Percentiles rank a stretch among this genome's conserved stretches.
Evolutionary conservation across 2,113 vertebrate genomes (phyloP).

Genomic region (Zootoca vivipara): DNA sequence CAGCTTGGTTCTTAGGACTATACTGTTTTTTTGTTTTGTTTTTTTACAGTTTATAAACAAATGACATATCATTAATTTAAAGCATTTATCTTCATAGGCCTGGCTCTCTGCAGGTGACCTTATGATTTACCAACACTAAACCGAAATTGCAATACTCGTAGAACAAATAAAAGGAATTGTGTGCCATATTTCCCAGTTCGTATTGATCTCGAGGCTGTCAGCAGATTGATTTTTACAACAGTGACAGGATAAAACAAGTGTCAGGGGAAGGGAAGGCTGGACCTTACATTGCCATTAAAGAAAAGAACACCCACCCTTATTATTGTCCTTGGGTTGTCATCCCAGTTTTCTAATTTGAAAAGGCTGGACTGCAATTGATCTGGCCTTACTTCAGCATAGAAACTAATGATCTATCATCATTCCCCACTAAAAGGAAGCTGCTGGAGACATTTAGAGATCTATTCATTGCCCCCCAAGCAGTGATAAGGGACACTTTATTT

Average conservation of each 20-base stretch:
- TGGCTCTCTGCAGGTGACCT: slow-evolving; percentile 6
- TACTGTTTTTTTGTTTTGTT: neutral
- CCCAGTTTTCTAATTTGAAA: slow-evolving; percentile 18
- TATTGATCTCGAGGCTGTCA: slow-evolving; percentile 56
- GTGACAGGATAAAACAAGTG: slow-evolving; percentile 52
- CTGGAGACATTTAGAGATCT: neutral
- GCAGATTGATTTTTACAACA: slow-evolving; percentile 58
- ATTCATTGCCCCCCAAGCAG: neutral
- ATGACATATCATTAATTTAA: slow-evolving; percentile 32
- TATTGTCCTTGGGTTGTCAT: neutral
- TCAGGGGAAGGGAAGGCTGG: neutral
- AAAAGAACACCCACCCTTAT: slow-evolving; percentile 15
- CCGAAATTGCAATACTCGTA: neutral
- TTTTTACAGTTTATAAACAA: slow-evolving; percentile 18
- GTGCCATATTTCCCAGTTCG: slow-evolving; percentile 38
- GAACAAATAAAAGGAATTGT: slow-evolving; percentile 45
- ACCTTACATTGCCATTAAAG: slow-evolving; percentile 21
- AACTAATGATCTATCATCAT: neutral
- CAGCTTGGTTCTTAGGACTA: slow-evolving; percentile 14
- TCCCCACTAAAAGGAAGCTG: neutral
- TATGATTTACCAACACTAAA: slow-evolving; percentile 48
- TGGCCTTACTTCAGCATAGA: neutral
- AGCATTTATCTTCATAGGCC: slow-evolving; percentile 26
- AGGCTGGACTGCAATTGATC: neutral
- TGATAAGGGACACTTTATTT: too few species aligned